Conservation (phyloP, 2,797 vertebrate species). For the Eleutherodactylus coqui region DNA sequence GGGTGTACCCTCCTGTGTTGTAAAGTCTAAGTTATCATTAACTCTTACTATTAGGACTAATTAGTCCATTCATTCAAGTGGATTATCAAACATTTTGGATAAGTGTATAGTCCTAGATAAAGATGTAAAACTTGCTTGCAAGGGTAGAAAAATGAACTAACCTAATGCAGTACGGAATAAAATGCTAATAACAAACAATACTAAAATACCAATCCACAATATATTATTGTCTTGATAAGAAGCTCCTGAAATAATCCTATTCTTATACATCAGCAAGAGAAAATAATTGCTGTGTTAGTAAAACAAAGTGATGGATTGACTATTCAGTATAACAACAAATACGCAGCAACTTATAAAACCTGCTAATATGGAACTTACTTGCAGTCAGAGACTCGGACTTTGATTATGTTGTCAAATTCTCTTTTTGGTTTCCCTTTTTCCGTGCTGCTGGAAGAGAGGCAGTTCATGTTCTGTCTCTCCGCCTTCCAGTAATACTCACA, state of each 20-base stretch:
- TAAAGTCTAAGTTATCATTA: no score
- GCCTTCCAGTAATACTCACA: slow-evolving; percentile 14
- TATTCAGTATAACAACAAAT: not conserved
- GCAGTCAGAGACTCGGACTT: not conserved
- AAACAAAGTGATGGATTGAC: not conserved
- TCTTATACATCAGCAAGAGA: not conserved
- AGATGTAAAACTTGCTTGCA: no score
- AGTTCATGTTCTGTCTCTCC: slow-evolving; percentile 46
- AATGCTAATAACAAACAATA: no score
- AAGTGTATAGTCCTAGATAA: no score
- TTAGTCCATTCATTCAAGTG: no score
- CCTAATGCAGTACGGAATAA: no score
- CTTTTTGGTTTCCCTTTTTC: not conserved
- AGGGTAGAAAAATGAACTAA: no score
- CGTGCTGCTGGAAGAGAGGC: slow-evolving; percentile 16
- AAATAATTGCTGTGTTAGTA: not conserved
- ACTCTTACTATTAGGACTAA: no score
- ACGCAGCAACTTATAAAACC: not conserved
- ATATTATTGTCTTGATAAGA: not conserved
- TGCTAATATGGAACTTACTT: slow-evolving; percentile 38
- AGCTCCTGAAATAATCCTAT: not conserved
- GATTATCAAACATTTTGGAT: no score
- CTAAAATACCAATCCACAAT: not conserved
- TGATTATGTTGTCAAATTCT: slow-evolving; percentile 5
- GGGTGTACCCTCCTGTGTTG: no score